Percentiles rank a stretch among this genome's conserved stretches.
Evolutionary conservation across 2,888 invertebrate species (phyloP).

Genomic region (Nephrotoma guestfalica): DNA sequence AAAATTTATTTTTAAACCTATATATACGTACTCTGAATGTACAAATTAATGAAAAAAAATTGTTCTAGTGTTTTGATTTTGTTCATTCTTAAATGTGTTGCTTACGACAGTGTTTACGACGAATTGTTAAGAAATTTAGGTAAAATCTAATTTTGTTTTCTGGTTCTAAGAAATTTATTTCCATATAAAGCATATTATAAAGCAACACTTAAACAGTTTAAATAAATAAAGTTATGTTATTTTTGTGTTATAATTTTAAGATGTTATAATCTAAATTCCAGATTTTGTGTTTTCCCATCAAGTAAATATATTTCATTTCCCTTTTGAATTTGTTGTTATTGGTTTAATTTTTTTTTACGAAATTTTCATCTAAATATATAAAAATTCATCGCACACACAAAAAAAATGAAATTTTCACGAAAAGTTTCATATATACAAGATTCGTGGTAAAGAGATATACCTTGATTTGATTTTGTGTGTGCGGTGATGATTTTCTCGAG

Average conservation of each 20-base stretch:
- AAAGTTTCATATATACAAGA: background rate
- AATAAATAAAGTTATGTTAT: background rate
- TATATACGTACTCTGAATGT: background rate
- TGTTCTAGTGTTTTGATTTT: background rate
- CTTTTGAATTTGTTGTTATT: background rate
- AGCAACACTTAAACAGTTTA: background rate
- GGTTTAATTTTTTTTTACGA: background rate
- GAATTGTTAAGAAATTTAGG: background rate
- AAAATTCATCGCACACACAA: background rate
- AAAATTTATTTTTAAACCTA: background rate
- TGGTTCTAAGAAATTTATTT: background rate
- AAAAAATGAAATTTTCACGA: background rate
- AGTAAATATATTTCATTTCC: background rate
- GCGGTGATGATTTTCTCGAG: background rate
- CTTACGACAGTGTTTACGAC: background rate
- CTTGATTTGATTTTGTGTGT: background rate
- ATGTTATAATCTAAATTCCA: background rate
- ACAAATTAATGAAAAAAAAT: background rate
- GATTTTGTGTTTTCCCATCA: background rate
- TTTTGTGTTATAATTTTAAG: background rate
- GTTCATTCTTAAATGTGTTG: background rate
- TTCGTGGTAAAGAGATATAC: background rate
- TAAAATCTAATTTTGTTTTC: background rate
- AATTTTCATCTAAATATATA: background rate
- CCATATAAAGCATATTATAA: background rate